Base-by-base conservation (phyloP, 2,113 vertebrate genomes). In the Picathartes gymnocephalus region DNA sequence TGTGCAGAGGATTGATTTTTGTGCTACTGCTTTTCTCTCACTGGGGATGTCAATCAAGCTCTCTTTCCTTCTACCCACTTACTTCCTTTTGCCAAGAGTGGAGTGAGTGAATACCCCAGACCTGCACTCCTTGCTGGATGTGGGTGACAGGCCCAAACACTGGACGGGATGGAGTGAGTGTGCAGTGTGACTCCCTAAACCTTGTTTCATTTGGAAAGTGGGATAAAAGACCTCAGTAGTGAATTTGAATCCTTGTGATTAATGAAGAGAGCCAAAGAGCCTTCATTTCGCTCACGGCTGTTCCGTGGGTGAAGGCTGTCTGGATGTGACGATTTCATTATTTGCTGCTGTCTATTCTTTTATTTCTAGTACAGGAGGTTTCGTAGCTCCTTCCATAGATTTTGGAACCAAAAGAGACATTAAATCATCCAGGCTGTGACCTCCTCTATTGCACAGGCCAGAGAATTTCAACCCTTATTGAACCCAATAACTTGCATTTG, bases 371-470 rank as follows among this genome's bases (percentile, higher is more conserved):
- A 53, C 23, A 47, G 21, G 45, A 83, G 47, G 24, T 13, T 90
- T 85, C 0, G 0, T 56, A 37, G 31, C n/a, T 83, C 68, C 91
- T 95, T 92, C 71, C 48, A 35, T 60, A 70, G 71, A 48, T 74
- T 48, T 51, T 15, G 6, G 44, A 81, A 90, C 69, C 56, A 74
- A 90, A 91, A 91, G 30, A 2, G 7, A 60, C 58, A 81, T 96
- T 92, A 90, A 95, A 93, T 94, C 79, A 86, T 62, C 56, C n/a
- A 58, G 74, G 10, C 60, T 93, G 42, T 91, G 85, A 94, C 88
- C 88, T 81, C 37, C 47, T 86, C 62, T 56, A 22, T 10, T 66
- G 61, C 33, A 62, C 68, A 88, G 90, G 85, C 68, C 82, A 88
- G 39, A 73, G 42, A 91, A 95, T 92, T 90, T 80, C 81, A 83